phyloP scores from a whole-genome alignment of 2,797 vertebrate species.

The Myotis pilosus region DNA sequence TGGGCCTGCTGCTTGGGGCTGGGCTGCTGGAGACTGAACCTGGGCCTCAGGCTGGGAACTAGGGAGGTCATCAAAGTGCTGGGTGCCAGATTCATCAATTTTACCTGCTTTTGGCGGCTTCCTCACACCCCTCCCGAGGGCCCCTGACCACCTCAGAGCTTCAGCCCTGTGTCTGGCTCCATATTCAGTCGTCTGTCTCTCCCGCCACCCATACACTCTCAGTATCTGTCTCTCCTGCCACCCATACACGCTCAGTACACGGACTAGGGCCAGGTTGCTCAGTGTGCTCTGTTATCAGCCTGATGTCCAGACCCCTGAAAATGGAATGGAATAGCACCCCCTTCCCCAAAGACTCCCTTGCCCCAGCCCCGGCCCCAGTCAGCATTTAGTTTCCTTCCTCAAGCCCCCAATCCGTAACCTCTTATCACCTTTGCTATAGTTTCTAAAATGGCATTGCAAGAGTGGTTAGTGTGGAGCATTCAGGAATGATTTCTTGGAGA shows the following conservation, averaged over 20 bases:
- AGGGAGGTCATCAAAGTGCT: neutral
- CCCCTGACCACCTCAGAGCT: neutral
- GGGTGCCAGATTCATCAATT: neutral
- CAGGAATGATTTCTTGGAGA: neutral
- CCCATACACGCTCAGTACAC: neutral
- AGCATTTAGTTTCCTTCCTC: neutral
- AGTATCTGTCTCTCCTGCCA: neutral
- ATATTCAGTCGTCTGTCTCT: neutral
- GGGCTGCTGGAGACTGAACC: neutral
- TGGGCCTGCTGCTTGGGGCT: neutral
- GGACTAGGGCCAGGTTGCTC: neutral
- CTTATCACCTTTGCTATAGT: neutral
- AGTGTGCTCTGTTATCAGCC: neutral
- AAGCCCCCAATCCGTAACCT: neutral
- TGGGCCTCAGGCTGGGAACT: neutral
- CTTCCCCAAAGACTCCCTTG: neutral
- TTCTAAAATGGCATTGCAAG: neutral
- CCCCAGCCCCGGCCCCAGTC: rapidly evolving
- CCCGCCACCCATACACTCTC: neutral
- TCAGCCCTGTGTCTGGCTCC: neutral
- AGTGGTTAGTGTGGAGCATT: rapidly evolving
- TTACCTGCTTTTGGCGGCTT: neutral
- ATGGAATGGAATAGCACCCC: neutral
- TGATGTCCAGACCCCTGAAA: neutral
- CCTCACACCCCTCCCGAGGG: neutral